These are phyloP conservation scores for Bubo blakistoni DNA, from an alignment of 2,113 vertebrate species.

Conservation along the genomic window DNA sequence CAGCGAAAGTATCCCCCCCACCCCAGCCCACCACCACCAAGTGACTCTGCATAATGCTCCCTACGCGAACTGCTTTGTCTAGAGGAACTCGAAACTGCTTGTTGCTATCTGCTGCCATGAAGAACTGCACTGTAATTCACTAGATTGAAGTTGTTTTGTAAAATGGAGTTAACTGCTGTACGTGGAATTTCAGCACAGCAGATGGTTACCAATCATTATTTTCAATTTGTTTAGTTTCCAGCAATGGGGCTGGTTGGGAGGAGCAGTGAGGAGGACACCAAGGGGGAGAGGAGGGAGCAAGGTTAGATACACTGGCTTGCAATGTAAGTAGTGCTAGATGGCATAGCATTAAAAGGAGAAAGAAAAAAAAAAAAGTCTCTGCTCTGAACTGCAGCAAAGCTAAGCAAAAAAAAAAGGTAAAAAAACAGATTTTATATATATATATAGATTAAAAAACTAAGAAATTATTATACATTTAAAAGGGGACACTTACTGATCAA, in stretches of 20 bases:
- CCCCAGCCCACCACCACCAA: background rate
- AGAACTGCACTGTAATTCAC: conserved; percentile 69
- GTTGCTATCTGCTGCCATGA: conserved; percentile 71
- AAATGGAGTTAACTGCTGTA: conserved; percentile 79
- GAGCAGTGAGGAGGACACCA: background rate
- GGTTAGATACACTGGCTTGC: background rate
- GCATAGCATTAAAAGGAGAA: background rate
- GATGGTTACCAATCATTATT: conserved; percentile 80
- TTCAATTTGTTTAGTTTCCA: conserved; percentile 78
- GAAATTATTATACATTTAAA: background rate
- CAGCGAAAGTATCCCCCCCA: background rate
- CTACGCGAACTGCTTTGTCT: conserved; percentile 47
- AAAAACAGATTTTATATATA: background rate
- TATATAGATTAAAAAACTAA: background rate
- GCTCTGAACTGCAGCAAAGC: background rate
- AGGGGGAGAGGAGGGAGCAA: background rate
- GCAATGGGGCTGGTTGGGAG: conserved; percentile 46
- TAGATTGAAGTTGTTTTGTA: conserved; percentile 77
- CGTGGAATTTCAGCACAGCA: conserved; percentile 78
- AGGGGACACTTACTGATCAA: conserved; percentile 1
- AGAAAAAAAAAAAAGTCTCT: background rate
- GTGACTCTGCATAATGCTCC: conserved; percentile 39
- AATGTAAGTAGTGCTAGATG: background rate
- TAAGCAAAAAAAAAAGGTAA: background rate
- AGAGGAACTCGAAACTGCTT: conserved; percentile 63